phyloP scores from a whole-genome alignment of 2,797 vertebrate species.

The Ciconia nigra region DNA sequence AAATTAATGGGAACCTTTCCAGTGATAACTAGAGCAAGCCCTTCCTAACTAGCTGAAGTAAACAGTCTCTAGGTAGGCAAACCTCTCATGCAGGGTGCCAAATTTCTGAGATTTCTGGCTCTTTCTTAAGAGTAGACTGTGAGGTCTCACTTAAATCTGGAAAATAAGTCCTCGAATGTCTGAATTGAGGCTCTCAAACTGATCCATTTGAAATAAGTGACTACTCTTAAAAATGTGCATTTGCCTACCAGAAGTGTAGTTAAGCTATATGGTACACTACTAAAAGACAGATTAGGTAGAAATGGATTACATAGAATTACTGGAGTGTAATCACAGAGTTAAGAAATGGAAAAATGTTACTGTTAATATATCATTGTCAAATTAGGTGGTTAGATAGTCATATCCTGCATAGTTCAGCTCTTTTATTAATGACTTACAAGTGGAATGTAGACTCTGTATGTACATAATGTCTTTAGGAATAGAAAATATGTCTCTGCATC shows the following conservation, averaged over 20 bases:
- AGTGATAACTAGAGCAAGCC: not conserved
- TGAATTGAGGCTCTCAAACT: not conserved
- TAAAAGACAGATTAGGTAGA: not conserved
- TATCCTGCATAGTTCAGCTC: not conserved
- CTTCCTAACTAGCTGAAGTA: conserved; percentile 23
- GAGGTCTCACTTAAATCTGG: not conserved
- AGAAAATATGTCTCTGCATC: not conserved
- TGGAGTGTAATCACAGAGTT: not conserved
- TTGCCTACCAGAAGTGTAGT: not conserved
- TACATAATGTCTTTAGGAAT: not conserved
- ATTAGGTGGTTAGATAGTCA: not conserved
- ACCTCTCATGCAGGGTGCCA: not conserved
- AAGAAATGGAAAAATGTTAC: not conserved
- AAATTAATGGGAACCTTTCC: not conserved
- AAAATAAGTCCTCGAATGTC: not conserved
- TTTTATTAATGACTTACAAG: not conserved
- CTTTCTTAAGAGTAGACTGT: not conserved
- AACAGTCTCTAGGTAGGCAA: conserved; percentile 19
- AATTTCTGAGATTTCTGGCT: not conserved
- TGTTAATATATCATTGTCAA: not conserved
- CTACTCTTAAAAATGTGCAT: not conserved
- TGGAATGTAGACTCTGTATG: not conserved
- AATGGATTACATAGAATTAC: not conserved
- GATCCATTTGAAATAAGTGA: not conserved
- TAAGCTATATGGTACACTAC: not conserved